Evolutionary conservation across 1,140 invertebrate genomes (phyloP).

Genomic region (Camponotus pennsylvanicus): DNA sequence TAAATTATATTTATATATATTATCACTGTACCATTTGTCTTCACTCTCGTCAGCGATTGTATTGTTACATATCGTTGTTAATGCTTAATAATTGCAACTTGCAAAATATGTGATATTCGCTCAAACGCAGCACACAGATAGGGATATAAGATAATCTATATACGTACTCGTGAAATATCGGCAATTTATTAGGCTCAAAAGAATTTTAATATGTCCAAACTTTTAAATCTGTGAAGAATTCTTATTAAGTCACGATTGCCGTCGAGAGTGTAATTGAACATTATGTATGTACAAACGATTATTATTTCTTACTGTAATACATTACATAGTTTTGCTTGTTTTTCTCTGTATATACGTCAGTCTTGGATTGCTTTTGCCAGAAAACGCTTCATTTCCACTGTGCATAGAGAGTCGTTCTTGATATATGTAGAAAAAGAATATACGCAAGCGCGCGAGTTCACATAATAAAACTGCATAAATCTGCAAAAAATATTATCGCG

Average conservation of each 20-base stretch:
- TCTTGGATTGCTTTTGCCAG: slow-evolving; percentile 85
- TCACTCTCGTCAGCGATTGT: slow-evolving; percentile 71
- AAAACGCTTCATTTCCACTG: slow-evolving; percentile 78
- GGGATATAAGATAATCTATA: slow-evolving; percentile 70
- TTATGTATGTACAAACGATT: slow-evolving; percentile 86
- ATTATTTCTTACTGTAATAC: slow-evolving; percentile 84
- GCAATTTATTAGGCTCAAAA: slow-evolving; percentile 80
- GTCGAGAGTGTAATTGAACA: slow-evolving; percentile 85
- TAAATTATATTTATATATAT: slow-evolving; percentile 61
- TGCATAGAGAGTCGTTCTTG: slow-evolving; percentile 68
- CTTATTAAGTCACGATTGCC: slow-evolving; percentile 86
- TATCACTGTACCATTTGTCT: slow-evolving; percentile 66
- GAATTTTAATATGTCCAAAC: slow-evolving; percentile 77
- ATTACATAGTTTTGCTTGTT: slow-evolving; percentile 84
- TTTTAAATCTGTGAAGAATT: slow-evolving; percentile 77
- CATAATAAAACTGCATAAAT: slow-evolving; percentile 57
- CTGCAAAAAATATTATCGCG: neutral
- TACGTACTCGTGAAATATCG: slow-evolving; percentile 77
- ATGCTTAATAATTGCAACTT: slow-evolving; percentile 37
- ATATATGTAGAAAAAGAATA: slow-evolving; percentile 74
- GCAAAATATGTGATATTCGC: slow-evolving; percentile 49
- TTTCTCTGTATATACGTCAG: slow-evolving; percentile 83
- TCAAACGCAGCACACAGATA: slow-evolving; percentile 59
- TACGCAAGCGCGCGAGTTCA: slow-evolving; percentile 41
- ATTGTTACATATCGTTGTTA: slow-evolving; percentile 44